A percentile compares a stretch with the other conserved stretches of the same genome.
phyloP scores from a whole-genome alignment of 1,140 invertebrate genomes.

The Drosophila kikkawai region DNA sequence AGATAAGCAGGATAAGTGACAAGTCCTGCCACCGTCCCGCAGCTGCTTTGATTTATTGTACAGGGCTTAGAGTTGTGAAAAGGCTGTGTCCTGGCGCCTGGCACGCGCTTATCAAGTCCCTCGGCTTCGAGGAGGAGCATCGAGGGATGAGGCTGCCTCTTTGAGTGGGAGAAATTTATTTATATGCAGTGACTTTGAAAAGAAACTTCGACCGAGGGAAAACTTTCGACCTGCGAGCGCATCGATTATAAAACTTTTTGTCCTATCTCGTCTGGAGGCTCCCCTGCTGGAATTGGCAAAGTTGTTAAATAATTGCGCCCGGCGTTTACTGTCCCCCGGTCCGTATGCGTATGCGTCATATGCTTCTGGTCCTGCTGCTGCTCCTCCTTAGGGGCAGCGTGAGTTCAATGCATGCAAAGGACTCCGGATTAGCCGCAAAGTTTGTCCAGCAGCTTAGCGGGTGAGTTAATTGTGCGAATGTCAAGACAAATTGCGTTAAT shows the following conservation, averaged over 20 bases:
- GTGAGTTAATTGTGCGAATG: slow-evolving; percentile 84
- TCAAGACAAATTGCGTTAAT: slow-evolving; percentile 84
- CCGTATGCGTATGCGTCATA: slow-evolving; percentile 68
- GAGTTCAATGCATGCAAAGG: slow-evolving; percentile 45
- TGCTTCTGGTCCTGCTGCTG: slow-evolving; percentile 24
- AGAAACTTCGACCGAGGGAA: slow-evolving; percentile 69
- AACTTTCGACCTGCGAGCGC: slow-evolving; percentile 78
- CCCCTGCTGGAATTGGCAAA: slow-evolving; percentile 65
- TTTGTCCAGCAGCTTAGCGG: slow-evolving; percentile 73
- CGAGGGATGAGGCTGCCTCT: not conserved
- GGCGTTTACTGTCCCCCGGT: slow-evolving; percentile 61
- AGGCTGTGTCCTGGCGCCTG: slow-evolving; percentile 49
- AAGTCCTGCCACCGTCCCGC: slow-evolving; percentile 13
- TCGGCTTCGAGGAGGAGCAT: not conserved
- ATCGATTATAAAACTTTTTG: slow-evolving; percentile 82
- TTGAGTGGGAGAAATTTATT: slow-evolving; percentile 66
- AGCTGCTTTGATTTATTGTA: slow-evolving; percentile 78
- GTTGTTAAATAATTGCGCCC: slow-evolving; percentile 81
- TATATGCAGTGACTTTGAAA: slow-evolving; percentile 83
- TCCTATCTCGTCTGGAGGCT: slow-evolving; percentile 67
- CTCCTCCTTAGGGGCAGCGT: not conserved
- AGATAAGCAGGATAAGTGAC: slow-evolving; percentile 63
- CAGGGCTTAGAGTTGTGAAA: slow-evolving; percentile 72
- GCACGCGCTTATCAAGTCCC: slow-evolving; percentile 65
- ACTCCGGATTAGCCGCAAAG: slow-evolving; percentile 66